Base-by-base conservation (phyloP, 2,797 vertebrate genomes). In the Myotis findleyi region DNA sequence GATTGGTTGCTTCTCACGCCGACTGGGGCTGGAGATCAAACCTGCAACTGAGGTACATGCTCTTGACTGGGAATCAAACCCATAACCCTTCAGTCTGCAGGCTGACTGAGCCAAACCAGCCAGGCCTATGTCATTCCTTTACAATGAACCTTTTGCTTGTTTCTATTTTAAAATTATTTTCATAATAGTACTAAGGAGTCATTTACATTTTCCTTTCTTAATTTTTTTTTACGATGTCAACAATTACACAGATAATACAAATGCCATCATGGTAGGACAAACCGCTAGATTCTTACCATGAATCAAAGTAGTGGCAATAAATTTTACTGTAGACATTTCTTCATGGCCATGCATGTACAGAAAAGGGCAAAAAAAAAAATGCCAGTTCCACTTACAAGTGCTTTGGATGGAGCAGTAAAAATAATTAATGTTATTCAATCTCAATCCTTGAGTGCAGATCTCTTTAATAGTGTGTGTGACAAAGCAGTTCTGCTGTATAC, bases 121-220 rank as follows among this genome's bases (percentile, higher is more conserved):
- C 59, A 62, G 59, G 59, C 27, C 27, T 59, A 49, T 68, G 13
- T 86, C 73, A 8, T 13, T 94, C 3, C 41, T 41, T 92, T 89
- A 53, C 27, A 9, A 27, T 44, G 49, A 80, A 57, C 75, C 84
- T 96, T 95, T 75, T 77, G 4, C 2, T 36, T 64, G 13, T n/a
- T 72, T 83, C 59, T 27, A 47, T 69, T 82, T 75, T 9, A 93
- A 82, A 90, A 64, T 79, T 38, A 85, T 82, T 76, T 82, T 82
- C 33, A 84, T 18, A 62, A 77, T 69, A 82, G 94, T 62, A 49
- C 6, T 25, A 47, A 57, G 4, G 91, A 77, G 25, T 59, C 51
- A 53, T 38, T 69, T 18, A 38, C 16, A 27, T 49, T 49, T 72
- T 73, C 33, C 7, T 64, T 51, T 44, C 8, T 49, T 66, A 33